A percentile compares a stretch with the other conserved stretches of the same genome.
These are phyloP conservation scores for Morpho deidamia DNA, from an alignment of 2,888 invertebrate genomes.

Conservation along the genomic window DNA sequence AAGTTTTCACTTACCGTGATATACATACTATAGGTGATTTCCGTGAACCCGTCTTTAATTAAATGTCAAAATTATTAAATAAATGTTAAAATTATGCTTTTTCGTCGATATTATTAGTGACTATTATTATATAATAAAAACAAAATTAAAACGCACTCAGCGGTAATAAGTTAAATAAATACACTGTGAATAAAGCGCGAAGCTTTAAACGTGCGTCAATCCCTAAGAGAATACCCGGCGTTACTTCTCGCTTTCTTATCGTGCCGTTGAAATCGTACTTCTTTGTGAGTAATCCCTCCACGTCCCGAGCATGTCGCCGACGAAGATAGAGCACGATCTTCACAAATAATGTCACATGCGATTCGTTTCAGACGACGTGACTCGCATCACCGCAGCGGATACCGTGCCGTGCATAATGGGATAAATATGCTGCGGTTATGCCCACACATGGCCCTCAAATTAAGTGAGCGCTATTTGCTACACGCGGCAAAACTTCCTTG, in stretches of 20 bases:
- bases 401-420: slow-evolving; percentile 72
- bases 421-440: slow-evolving; percentile 76
- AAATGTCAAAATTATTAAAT: too few relatives aligned
- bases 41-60: too few relatives aligned
- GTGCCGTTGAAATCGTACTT: slow-evolving; percentile 76
- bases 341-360: slow-evolving; percentile 79
- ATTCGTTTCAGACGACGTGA: slow-evolving; percentile 77
- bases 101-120: too few relatives aligned
- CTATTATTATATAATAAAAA: background rate
- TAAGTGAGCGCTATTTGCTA: slow-evolving; percentile 71
- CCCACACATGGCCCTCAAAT: slow-evolving; percentile 73
- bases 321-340: slow-evolving; percentile 79
- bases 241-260: slow-evolving; percentile 74
- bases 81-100: too few relatives aligned
- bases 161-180: slow-evolving; percentile 31
- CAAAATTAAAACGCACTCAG: background rate
- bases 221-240: slow-evolving; percentile 61
- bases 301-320: slow-evolving; percentile 74
- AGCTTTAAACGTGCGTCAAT: slow-evolving; percentile 63
- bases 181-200: slow-evolving; percentile 41
- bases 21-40: too few relatives aligned
- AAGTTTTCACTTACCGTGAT: too few relatives aligned
- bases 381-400: slow-evolving; percentile 70
- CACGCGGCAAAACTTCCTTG: slow-evolving; percentile 62
- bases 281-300: slow-evolving; percentile 78